These are phyloP conservation scores for Leucoraja ocellata DNA, from an alignment of 2,797 vertebrate species.

Conservation along the genomic window DNA sequence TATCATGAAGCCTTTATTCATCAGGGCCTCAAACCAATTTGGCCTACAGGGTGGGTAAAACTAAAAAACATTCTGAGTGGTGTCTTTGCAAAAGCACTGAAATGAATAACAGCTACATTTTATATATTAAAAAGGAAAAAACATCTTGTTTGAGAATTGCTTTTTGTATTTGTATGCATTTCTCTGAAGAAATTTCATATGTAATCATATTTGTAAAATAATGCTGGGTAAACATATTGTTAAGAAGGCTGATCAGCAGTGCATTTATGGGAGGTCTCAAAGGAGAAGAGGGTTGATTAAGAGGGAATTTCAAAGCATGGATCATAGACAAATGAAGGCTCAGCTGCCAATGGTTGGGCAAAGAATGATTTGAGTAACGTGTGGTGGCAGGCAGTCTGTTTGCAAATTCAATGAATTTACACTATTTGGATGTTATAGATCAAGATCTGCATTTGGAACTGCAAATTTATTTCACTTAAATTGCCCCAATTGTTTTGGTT, in stretches of 20 bases:
- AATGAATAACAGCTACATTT: neutral
- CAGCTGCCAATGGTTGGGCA: neutral
- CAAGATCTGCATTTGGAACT: neutral
- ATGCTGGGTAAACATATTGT: neutral
- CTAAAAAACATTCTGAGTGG: neutral
- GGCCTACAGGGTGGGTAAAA: neutral
- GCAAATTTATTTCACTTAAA: neutral
- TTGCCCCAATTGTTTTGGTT: too few species aligned
- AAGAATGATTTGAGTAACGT: too few species aligned
- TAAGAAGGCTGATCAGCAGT: neutral
- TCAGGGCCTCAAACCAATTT: neutral
- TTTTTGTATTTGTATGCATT: neutral
- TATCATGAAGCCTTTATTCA: neutral
- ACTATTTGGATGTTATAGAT: neutral
- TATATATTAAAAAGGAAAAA: neutral
- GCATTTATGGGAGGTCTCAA: neutral
- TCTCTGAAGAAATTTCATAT: neutral
- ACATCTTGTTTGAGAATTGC: too few species aligned
- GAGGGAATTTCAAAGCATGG: neutral
- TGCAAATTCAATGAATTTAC: neutral
- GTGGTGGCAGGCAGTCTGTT: neutral
- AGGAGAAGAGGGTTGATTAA: neutral
- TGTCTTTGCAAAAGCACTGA: neutral
- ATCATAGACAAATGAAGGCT: neutral
- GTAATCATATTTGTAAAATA: neutral